Evolutionary conservation across 1,140 invertebrate species (phyloP), one percentile per base, ranked within the genome.

Genomic region (Carposina sasakii): DNA sequence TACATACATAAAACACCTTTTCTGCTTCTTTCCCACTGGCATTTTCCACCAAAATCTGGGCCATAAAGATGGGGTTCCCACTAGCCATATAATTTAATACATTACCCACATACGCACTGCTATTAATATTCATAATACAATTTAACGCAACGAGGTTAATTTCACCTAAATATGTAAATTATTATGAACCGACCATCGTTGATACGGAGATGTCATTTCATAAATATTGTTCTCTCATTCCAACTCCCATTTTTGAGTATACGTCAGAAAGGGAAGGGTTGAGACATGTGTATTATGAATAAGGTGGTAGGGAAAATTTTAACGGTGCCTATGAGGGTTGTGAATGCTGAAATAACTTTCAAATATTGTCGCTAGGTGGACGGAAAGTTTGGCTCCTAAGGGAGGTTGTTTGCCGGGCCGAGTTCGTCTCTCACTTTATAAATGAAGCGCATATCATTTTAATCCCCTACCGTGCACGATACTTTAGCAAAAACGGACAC

Each of bases 41-140:
- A 63, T 58, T 62, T 60, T 13, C 36, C 43, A 46, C 48, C 33
- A 40, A 79, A 77, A 81, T 82, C 76, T 74, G 71, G 48, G 60
- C 54, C 61, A 75, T 77, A 76, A 77, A 71, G 67, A 67, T 52
- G 58, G 53, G 48, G 44, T 60, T 64, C 51, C 54, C 67, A 57
- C 51, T 53, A 63, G 45, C 54, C 67, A 63, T 65, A 70, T 72
- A 69, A 74, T 67, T 73, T 71, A 72, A 72, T 61, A 71, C 60
- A 65, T 70, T 69, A 62, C 54, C 55, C 64, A 52, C 65, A 61
- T 61, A 74, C 71, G 58, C 66, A 67, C 56, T 45, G 43, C 78
- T 73, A 84, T 84, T 84, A 84, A 84, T 84, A 84, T 84, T 84
- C 81, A 84, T 84, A 81, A 84, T 84, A 81, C 73, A 84, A 84